These are phyloP conservation scores for Probosciger aterrimus DNA, from an alignment of 2,113 vertebrate species.

Conservation along the genomic window DNA sequence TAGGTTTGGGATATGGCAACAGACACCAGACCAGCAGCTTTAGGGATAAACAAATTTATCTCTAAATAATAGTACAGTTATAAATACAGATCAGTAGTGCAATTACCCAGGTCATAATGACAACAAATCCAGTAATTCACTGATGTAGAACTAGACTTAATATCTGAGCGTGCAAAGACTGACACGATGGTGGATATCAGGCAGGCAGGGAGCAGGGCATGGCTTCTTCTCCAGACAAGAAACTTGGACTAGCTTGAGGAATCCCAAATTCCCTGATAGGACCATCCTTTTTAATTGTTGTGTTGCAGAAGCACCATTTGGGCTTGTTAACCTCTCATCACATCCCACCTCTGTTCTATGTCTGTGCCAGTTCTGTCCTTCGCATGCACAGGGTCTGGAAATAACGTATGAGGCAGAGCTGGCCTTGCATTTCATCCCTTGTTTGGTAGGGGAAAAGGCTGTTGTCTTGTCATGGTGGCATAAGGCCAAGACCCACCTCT, in stretches of 20 bases:
- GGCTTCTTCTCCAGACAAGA: not conserved
- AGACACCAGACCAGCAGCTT: not conserved
- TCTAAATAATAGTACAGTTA: not conserved
- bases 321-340: not conserved
- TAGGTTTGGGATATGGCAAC: not conserved
- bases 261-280: not conserved
- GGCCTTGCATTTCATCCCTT: not conserved
- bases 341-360: rapidly evolving
- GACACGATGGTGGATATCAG: rapidly evolving
- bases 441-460: not conserved
- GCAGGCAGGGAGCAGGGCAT: not conserved
- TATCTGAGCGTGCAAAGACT: not conserved
- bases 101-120: not conserved
- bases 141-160: not conserved
- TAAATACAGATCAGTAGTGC: not conserved
- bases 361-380: not conserved
- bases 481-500: not conserved
- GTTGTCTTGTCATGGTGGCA: not conserved
- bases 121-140: not conserved
- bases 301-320: not conserved
- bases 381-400: rapidly evolving
- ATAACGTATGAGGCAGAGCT: rapidly evolving
- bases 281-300: not conserved
- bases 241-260: not conserved
- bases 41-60: not conserved